Base-by-base conservation (phyloP, 2,888 invertebrate species). In the Galerucella calmariensis region DNA sequence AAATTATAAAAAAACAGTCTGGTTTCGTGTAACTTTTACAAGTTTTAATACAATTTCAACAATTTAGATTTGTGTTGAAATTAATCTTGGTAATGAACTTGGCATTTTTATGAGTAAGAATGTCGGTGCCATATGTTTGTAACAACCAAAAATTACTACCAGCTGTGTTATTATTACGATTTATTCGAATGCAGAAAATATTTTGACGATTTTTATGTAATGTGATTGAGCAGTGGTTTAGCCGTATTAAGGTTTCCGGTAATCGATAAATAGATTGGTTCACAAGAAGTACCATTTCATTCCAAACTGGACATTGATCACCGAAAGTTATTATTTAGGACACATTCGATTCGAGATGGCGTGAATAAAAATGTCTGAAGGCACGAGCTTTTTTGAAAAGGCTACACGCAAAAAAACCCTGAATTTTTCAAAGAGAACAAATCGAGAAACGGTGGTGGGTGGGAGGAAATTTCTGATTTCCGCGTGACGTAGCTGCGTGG, bases 11-110 rank as follows among this genome's bases (percentile, higher is more conserved):
- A 41, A 41, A 41, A 41, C 11, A 14, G 20, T 16, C 46, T 65
- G 11, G 24, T 48, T 62, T 62, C 14, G 10, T 68, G 58, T 41
- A 44, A n/a, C 10, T 67, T 51, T 46, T 61, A 61, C 27, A 14
- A 35, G 24, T 35, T 61, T 58, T 20, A 58, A 58, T 16, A 46
- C 16, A 65, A 65, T 20, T 65, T 46, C 12, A 12, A 65, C 20
- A 65, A 65, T 65, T 12, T 46, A 46, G 27, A 14, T 35, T 35
- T 12, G 24, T 11, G 27, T 61, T 61, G 12, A 12, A 61, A 35
- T 27, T 61, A 10, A 35, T 62, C 35, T 62, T 14, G 62, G 14
- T 62, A 62, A 62, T 62, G 41, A n/a, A 62, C 41, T 62, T 62
- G 41, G 41, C 41, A 62, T 62, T 62, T 62, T 48, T 48, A 48